These are phyloP conservation scores for Anticlea derivata DNA, from an alignment of 2,888 invertebrate genomes.

Conservation along the genomic window DNA sequence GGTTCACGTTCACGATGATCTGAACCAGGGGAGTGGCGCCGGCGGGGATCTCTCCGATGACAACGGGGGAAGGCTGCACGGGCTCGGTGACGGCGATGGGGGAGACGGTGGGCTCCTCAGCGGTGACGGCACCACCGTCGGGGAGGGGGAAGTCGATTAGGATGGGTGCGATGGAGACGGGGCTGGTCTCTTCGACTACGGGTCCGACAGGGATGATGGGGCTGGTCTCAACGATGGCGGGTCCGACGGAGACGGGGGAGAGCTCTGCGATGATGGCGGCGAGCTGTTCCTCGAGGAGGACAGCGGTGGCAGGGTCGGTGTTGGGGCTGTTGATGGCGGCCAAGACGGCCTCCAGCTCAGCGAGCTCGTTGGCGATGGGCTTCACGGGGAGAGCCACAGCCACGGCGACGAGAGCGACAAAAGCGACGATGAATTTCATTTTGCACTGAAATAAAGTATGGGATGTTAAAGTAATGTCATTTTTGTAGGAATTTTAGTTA, in stretches of 20 bases:
- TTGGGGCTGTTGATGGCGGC: conserved; percentile 40
- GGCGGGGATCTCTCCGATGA: conserved; percentile 28
- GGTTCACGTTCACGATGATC: conserved; percentile 46
- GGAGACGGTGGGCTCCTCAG: conserved; percentile 33
- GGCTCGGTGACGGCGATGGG: conserved; percentile 21
- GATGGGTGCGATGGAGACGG: conserved; percentile 43
- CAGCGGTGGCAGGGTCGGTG: conserved; percentile 41
- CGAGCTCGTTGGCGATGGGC: conserved; percentile 34
- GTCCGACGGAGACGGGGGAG: conserved; percentile 22
- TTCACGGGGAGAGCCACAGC: conserved; percentile 54
- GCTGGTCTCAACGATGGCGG: conserved; percentile 28
- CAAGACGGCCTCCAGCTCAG: conserved; percentile 35
- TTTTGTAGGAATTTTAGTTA: no score
- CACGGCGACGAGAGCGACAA: conserved; percentile 62
- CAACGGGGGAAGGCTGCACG: conserved; percentile 29
- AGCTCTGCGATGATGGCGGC: conserved; percentile 21
- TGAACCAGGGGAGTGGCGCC: conserved; percentile 41
- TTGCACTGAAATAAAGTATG: conserved; percentile 42
- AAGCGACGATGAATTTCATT: conserved; percentile 65
- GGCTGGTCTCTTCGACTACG: conserved; percentile 34
- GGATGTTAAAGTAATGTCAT: no score
- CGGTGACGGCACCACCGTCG: conserved; percentile 17
- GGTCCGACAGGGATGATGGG: conserved; percentile 38
- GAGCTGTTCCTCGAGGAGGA: conserved; percentile 43
- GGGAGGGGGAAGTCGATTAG: conserved; percentile 31